These are phyloP conservation scores for Spialia ferax DNA, from an alignment of 2,888 invertebrate genomes.

Conservation along the genomic window DNA sequence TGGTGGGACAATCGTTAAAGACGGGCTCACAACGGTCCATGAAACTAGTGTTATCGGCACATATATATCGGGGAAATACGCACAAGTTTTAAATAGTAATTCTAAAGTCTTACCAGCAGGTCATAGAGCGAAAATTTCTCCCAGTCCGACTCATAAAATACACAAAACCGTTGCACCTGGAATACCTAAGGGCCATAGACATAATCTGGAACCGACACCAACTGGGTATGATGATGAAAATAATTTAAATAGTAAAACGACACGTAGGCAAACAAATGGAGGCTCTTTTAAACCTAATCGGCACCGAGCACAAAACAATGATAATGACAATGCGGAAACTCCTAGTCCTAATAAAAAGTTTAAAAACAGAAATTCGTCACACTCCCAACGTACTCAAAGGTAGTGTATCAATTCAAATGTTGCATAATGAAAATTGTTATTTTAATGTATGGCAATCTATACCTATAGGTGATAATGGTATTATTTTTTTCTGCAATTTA, in stretches of 20 bases:
- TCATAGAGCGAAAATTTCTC: slow-evolving; percentile 88
- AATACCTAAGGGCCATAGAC: slow-evolving; percentile 81
- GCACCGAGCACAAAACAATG: slow-evolving; percentile 73
- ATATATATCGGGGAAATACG: slow-evolving; percentile 95
- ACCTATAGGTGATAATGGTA: too few relatives aligned
- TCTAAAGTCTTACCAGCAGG: slow-evolving; percentile 88
- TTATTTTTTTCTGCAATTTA: neutral
- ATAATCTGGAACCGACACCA: slow-evolving; percentile 89
- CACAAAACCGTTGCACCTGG: slow-evolving; percentile 92
- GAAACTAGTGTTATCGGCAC: slow-evolving; percentile 97
- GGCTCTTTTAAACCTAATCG: slow-evolving; percentile 86
- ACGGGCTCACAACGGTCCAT: slow-evolving; percentile 93
- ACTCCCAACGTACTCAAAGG: slow-evolving; percentile 75
- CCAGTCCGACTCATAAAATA: slow-evolving; percentile 89
- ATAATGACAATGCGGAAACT: slow-evolving; percentile 68
- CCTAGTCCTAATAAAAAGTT: slow-evolving; percentile 74
- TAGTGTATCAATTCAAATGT: slow-evolving; percentile 50
- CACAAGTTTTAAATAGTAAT: slow-evolving; percentile 94
- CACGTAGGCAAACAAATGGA: slow-evolving; percentile 82
- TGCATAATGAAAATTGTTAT: neutral
- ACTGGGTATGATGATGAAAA: slow-evolving; percentile 88
- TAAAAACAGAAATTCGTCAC: slow-evolving; percentile 74
- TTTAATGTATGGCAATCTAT: too few relatives aligned
- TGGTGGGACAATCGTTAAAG: slow-evolving; percentile 93
- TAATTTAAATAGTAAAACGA: slow-evolving; percentile 79